phyloP scores from a whole-genome alignment of 2,888 invertebrate species.

The Archips xylosteana region DNA sequence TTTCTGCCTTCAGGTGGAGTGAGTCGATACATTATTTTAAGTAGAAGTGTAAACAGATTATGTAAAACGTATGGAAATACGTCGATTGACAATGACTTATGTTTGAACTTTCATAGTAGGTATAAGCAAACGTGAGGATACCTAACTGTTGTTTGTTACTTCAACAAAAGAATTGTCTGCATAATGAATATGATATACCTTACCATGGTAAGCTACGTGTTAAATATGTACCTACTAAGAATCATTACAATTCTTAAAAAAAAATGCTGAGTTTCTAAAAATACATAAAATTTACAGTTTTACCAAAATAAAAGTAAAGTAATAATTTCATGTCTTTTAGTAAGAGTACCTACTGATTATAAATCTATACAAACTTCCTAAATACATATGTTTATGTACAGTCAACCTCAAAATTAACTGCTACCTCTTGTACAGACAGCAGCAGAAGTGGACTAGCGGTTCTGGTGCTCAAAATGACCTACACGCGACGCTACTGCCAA shows the following conservation, averaged over 20 bases:
- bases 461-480: too few relatives aligned
- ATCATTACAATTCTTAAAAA: not conserved
- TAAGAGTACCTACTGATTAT: too few relatives aligned
- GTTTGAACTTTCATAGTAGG: slow-evolving; percentile 38
- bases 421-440: too few relatives aligned
- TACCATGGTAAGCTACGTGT: not conserved
- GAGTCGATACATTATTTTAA: slow-evolving; percentile 29
- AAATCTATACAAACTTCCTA: too few relatives aligned
- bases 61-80: slow-evolving; percentile 33
- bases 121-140: not conserved
- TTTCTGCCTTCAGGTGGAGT: slow-evolving; percentile 22
- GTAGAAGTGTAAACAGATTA: slow-evolving; percentile 24
- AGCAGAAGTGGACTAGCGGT: too few relatives aligned
- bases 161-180: not conserved
- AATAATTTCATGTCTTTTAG: too few relatives aligned
- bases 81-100: slow-evolving; percentile 31
- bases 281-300: too few relatives aligned
- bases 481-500: too few relatives aligned
- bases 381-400: too few relatives aligned
- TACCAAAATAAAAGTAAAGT: too few relatives aligned
- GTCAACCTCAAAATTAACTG: too few relatives aligned
- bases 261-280: too few relatives aligned
- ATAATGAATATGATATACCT: not conserved
- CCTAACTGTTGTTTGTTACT: slow-evolving; percentile 14
- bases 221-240: not conserved